phyloP scores from a whole-genome alignment of 2,888 invertebrate genomes.

The Galeruca laticollis region DNA sequence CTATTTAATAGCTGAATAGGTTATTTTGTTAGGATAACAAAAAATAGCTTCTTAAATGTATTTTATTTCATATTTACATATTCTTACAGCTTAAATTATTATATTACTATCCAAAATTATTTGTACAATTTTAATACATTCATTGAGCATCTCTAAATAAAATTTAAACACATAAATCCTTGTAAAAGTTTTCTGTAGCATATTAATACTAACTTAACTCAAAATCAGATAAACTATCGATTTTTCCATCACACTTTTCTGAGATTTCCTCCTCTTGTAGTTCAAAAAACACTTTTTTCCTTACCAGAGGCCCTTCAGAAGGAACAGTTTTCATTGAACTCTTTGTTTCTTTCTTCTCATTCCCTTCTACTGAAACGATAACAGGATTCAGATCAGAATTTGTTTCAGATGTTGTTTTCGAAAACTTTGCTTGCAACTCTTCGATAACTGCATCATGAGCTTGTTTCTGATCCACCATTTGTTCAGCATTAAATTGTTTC shows the following conservation, averaged over 20 bases:
- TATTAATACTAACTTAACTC: constrained; percentile 46
- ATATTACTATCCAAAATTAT: neutral
- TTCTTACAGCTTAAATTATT: neutral
- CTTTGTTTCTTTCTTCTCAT: constrained; percentile 61
- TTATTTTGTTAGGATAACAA: no score
- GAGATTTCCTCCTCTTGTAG: constrained; percentile 66
- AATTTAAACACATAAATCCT: no score
- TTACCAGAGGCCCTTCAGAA: constrained; percentile 70
- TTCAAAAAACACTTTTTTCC: constrained; percentile 76
- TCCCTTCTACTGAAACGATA: constrained; percentile 31
- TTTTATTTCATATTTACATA: neutral
- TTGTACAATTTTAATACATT: no score
- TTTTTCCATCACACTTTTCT: neutral
- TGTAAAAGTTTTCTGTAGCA: neutral
- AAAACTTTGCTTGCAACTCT: constrained; percentile 44
- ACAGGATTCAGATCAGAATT: constrained; percentile 40
- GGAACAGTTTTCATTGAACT: constrained; percentile 73
- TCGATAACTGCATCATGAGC: constrained; percentile 48
- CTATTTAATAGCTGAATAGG: no score
- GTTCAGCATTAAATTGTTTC: constrained; percentile 31
- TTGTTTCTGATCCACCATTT: constrained; percentile 34
- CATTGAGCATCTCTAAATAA: no score
- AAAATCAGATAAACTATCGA: constrained; percentile 54
- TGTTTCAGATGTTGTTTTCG: constrained; percentile 30
- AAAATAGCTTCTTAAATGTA: no score